Conservation (phyloP, 2,113 vertebrate species). For the Halcyon malimbica region DNA sequence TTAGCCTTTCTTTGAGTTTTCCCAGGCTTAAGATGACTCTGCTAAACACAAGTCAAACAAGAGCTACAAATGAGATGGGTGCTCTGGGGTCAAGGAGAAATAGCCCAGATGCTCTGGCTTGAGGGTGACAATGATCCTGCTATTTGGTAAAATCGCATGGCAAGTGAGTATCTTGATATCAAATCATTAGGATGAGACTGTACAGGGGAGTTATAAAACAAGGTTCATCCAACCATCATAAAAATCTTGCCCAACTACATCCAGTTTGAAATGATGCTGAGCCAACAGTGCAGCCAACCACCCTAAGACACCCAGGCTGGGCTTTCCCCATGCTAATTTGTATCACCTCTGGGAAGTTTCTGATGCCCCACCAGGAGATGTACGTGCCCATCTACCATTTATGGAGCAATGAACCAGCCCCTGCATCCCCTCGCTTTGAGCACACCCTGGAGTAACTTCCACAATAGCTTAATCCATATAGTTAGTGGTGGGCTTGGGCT, state of each 20-base stretch:
- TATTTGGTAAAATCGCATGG: background rate
- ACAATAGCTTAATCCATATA: fast-evolving
- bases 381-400: fast-evolving
- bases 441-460: background rate
- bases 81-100: background rate
- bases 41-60: background rate
- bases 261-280: background rate
- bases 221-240: background rate
- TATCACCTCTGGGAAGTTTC: background rate
- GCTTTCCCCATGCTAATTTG: background rate
- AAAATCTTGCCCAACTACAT: background rate
- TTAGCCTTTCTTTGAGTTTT: background rate
- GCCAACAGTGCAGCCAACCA: background rate
- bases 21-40: background rate
- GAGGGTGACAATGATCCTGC: background rate
- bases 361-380: background rate
- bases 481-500: background rate
- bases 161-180: background rate
- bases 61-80: background rate
- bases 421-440: background rate
- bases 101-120: background rate
- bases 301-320: fast-evolving
- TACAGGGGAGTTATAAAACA: background rate
- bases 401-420: background rate
- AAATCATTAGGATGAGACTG: background rate